A percentile compares a stretch with the other conserved stretches of the same genome.
Conservation (phyloP, 1,140 invertebrate genomes). For the Drosophila ercepeae region DNA sequence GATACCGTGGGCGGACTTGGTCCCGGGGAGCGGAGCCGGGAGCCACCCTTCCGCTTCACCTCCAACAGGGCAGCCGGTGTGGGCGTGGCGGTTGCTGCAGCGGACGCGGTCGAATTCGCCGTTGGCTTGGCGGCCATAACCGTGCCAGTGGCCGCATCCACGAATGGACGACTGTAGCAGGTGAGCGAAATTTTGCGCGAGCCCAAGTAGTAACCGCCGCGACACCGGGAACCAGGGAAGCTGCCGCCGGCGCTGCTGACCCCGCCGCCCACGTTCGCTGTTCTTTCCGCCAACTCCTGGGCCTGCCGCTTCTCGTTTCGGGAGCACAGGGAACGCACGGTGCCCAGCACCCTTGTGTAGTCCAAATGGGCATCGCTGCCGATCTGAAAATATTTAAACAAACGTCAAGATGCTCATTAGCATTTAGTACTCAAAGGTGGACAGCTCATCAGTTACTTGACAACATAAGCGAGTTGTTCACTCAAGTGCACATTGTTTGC, state of each 20-base stretch:
- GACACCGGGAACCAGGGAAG: slow-evolving; percentile 54
- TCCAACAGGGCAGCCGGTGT: slow-evolving; percentile 78
- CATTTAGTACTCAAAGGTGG: too few relatives aligned
- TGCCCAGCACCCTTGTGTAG: slow-evolving; percentile 84
- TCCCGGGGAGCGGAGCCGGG: slow-evolving; percentile 87
- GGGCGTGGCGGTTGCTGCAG: slow-evolving; percentile 63
- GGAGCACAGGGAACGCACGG: slow-evolving; percentile 85
- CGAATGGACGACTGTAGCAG: slow-evolving; percentile 81
- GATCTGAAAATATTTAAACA: slow-evolving; percentile 51
- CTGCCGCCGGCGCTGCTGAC: slow-evolving; percentile 31
- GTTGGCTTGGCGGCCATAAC: slow-evolving; percentile 22
- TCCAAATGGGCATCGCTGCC: slow-evolving; percentile 83
- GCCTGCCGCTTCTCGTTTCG: slow-evolving; percentile 84
- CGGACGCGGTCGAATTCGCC: slow-evolving; percentile 45
- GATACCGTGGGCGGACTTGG: slow-evolving; percentile 89
- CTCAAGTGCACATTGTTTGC: neutral
- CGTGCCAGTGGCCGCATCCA: slow-evolving; percentile 65
- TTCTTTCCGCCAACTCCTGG: slow-evolving; percentile 72
- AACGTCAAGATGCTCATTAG: neutral
- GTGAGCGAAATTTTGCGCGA: slow-evolving; percentile 87
- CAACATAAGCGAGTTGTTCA: neutral
- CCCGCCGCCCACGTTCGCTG: slow-evolving; percentile 77
- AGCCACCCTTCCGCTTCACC: slow-evolving; percentile 84
- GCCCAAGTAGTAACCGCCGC: slow-evolving; percentile 84
- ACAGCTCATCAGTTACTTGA: neutral